phyloP scores from a whole-genome alignment of 2,888 invertebrate genomes.

The Oscheius myriophilus region DNA sequence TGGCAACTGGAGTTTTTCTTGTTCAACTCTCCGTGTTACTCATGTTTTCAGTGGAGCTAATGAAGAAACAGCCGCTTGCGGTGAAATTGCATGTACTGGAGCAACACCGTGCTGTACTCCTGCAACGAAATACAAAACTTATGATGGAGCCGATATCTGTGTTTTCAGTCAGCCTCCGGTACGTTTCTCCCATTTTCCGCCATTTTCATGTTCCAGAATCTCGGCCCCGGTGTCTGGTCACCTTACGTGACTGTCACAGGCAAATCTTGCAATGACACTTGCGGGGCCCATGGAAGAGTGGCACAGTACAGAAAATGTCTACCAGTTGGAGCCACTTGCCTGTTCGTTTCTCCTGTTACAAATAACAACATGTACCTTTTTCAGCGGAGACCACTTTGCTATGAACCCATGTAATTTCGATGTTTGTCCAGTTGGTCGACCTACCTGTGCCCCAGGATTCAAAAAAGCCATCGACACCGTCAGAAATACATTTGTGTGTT shows the following conservation, averaged over 20 bases:
- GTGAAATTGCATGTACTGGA: constrained; percentile 30
- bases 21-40: no score
- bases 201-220: background rate
- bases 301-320: constrained; percentile 2
- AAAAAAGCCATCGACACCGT: background rate
- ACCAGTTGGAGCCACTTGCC: constrained; percentile 11
- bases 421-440: background rate
- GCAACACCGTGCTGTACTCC: constrained; percentile 27
- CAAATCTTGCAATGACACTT: constrained; percentile 12
- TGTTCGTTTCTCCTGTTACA: background rate
- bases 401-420: background rate
- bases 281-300: constrained; percentile 14
- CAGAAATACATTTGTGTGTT: background rate
- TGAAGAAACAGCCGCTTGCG: constrained; percentile 35
- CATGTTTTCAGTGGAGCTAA: constrained; percentile 25
- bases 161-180: constrained; percentile 11
- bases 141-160: constrained; percentile 46
- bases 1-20: no score
- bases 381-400: background rate
- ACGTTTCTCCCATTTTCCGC: no score
- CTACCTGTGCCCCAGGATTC: constrained; percentile 6
- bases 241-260: constrained; percentile 1
- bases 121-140: constrained; percentile 32
- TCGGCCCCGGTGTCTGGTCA: constrained; percentile 11
- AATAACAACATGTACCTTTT: background rate